Percentiles rank a stretch among this genome's conserved stretches.
These are phyloP conservation scores for Acrobasis repandana DNA, from an alignment of 2,888 invertebrate genomes.

Conservation along the genomic window DNA sequence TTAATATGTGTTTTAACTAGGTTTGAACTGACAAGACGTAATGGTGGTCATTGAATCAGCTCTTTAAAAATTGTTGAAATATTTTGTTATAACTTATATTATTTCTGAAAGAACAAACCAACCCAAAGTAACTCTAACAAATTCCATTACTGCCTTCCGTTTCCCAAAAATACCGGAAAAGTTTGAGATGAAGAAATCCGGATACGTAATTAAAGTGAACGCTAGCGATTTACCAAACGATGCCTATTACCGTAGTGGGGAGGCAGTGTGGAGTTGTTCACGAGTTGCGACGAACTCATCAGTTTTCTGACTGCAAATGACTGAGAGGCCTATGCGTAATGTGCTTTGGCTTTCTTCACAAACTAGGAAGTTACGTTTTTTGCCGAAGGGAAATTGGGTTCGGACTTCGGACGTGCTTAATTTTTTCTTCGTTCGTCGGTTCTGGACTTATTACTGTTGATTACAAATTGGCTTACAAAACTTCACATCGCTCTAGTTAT, in stretches of 20 bases:
- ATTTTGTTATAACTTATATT: not conserved
- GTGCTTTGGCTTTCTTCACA: constrained; percentile 38
- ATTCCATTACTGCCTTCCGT: not conserved
- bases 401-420: constrained; percentile 20
- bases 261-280: constrained; percentile 36
- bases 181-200: constrained; percentile 53
- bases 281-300: constrained; percentile 60
- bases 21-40: too few species aligned
- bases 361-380: constrained; percentile 28
- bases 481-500: constrained; percentile 5
- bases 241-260: constrained; percentile 50
- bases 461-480: constrained; percentile 11
- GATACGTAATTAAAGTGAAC: constrained; percentile 63
- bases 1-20: too few species aligned
- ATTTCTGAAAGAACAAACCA: not conserved
- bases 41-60: too few species aligned
- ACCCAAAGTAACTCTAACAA: not conserved
- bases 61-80: not conserved
- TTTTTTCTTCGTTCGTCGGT: constrained; percentile 4
- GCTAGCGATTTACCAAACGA: constrained; percentile 61
- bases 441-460: constrained; percentile 5
- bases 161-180: constrained; percentile 33
- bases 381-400: constrained; percentile 20
- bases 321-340: constrained; percentile 50
- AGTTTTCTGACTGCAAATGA: constrained; percentile 51